Evolutionary conservation across 1,140 invertebrate species (phyloP).

Genomic region (Goniozus legneri): DNA sequence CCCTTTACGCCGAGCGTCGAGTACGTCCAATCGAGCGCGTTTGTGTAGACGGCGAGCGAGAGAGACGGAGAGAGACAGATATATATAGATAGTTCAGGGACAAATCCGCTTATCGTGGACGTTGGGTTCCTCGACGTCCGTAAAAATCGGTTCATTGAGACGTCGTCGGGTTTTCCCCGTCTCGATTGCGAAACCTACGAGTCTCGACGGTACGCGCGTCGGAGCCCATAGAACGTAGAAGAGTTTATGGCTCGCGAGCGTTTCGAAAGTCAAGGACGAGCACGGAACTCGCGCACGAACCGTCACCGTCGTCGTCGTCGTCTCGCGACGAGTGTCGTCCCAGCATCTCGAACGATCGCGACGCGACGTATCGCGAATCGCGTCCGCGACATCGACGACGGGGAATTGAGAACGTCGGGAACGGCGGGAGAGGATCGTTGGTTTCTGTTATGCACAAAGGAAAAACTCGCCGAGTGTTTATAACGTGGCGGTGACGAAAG

Average conservation of each 20-base stretch:
- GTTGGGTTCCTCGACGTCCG: too few relatives aligned
- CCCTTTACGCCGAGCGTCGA: slow-evolving; percentile 23
- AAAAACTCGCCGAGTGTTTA: slow-evolving; percentile 25
- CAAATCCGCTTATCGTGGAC: too few relatives aligned
- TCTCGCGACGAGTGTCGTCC: too few relatives aligned
- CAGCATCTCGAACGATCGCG: slow-evolving; percentile 4
- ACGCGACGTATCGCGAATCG: slow-evolving; percentile 1
- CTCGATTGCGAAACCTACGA: too few relatives aligned
- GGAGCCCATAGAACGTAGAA: slow-evolving; percentile 31
- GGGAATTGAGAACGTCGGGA: neutral
- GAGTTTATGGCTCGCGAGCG: slow-evolving; percentile 50
- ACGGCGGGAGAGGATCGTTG: slow-evolving; percentile 9
- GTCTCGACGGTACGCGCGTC: too few relatives aligned
- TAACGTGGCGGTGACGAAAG: slow-evolving; percentile 23
- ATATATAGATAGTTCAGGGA: too few relatives aligned
- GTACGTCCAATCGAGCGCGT: slow-evolving; percentile 30
- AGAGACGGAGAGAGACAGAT: neutral
- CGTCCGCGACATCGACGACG: slow-evolving; percentile 8
- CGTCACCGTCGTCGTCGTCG: slow-evolving; percentile 1
- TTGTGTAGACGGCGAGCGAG: neutral
- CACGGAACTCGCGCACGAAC: slow-evolving; percentile 12
- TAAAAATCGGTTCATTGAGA: too few relatives aligned
- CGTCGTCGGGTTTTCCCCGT: too few relatives aligned
- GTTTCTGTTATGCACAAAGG: slow-evolving; percentile 29
- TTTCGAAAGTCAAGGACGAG: slow-evolving; percentile 17